Conservation (phyloP, 2,797 vertebrate species). For the Spondyliosoma cantharus region DNA sequence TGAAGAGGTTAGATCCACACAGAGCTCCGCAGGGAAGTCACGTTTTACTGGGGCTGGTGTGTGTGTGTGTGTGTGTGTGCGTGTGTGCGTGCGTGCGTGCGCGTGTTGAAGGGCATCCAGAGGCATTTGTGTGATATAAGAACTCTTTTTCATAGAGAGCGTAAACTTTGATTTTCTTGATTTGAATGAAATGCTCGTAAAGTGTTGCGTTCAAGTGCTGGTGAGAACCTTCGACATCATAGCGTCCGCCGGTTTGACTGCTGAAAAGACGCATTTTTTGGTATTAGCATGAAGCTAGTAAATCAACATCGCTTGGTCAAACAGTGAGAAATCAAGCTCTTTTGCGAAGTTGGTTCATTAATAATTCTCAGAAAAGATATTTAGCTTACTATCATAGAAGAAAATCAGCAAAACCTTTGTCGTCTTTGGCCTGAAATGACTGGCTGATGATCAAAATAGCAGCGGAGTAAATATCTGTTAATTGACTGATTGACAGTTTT, state of each 20-base stretch:
- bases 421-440: not conserved
- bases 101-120: not conserved
- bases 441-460: no score
- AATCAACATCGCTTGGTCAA: no score
- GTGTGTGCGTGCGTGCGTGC: slow-evolving; percentile 6
- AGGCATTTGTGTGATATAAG: no score
- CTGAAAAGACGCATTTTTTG: no score
- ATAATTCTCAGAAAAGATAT: not conserved
- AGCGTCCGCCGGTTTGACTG: no score
- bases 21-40: slow-evolving; percentile 62
- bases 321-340: no score
- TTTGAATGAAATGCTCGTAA: not conserved
- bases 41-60: slow-evolving; percentile 16
- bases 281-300: no score
- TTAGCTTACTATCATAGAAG: not conserved
- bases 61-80: slow-evolving; percentile 15
- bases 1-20: slow-evolving; percentile 64
- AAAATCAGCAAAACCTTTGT: not conserved
- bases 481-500: no score
- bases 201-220: not conserved
- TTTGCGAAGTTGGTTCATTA: no score
- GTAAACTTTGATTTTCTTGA: not conserved
- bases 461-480: no score
- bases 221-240: no score
- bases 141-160: not conserved